phyloP scores from a whole-genome alignment of 2,888 invertebrate genomes.

The Meloe dianella region DNA sequence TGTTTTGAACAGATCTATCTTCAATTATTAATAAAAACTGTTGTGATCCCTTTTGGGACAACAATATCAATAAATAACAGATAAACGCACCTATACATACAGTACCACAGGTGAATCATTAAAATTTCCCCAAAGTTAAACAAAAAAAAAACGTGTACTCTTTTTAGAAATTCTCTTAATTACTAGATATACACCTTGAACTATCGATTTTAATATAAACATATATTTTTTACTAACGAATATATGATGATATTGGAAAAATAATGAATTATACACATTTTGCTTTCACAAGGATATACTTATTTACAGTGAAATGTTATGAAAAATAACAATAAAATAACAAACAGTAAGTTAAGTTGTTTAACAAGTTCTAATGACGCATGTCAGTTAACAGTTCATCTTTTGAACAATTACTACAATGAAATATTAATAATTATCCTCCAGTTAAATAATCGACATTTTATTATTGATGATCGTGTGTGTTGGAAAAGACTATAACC shows the following conservation, averaged over 20 bases:
- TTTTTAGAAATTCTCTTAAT: not conserved
- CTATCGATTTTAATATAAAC: not conserved
- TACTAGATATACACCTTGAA: not conserved
- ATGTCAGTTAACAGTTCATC: not conserved
- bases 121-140: not conserved
- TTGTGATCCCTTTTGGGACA: not conserved
- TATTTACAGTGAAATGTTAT: not conserved
- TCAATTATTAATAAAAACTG: no score
- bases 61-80: not conserved
- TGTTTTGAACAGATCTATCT: no score
- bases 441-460: not conserved
- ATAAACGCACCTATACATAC: not conserved
- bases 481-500: no score
- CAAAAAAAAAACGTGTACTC: not conserved
- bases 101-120: slow-evolving; percentile 10
- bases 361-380: slow-evolving; percentile 4
- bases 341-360: slow-evolving; percentile 2
- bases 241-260: not conserved
- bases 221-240: not conserved
- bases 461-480: not conserved
- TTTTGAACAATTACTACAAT: not conserved
- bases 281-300: not conserved
- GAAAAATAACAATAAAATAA: not conserved
- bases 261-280: not conserved
- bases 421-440: not conserved